phyloP scores from a whole-genome alignment of 2,797 vertebrate species.

The Fratercula arctica region DNA sequence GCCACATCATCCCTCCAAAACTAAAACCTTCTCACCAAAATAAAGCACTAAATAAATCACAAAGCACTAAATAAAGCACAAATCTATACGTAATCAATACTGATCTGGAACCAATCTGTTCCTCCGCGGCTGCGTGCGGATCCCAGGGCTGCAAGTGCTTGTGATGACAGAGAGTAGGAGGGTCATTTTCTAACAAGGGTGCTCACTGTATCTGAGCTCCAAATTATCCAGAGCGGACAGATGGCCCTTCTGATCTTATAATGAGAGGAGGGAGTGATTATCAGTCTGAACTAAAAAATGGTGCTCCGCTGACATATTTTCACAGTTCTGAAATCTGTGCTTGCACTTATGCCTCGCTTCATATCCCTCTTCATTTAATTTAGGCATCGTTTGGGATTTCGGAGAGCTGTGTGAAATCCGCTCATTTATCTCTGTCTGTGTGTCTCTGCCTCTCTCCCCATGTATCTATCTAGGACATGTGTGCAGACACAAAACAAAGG shows the following conservation, averaged over 20 bases:
- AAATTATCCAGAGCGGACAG: constrained; percentile 68
- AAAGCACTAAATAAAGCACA: not conserved
- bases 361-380: constrained; percentile 50
- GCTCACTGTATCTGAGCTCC: constrained; percentile 64
- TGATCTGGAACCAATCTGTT: constrained; percentile 38
- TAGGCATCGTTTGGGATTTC: constrained; percentile 48
- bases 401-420: constrained; percentile 53
- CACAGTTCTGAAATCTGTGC: constrained; percentile 70
- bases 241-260: constrained; percentile 70
- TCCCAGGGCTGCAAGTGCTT: constrained; percentile 43
- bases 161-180: constrained; percentile 51
- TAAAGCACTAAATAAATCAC: not conserved
- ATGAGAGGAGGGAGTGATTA: constrained; percentile 70
- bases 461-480: constrained; percentile 60
- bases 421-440: constrained; percentile 38
- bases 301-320: constrained; percentile 72
- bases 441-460: constrained; percentile 16
- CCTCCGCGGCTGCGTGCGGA: not conserved
- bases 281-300: constrained; percentile 68
- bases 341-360: constrained; percentile 60
- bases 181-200: constrained; percentile 66
- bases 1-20: not conserved
- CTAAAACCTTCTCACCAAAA: not conserved
- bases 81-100: constrained; percentile 31
- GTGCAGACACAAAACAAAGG: constrained; percentile 60